Base-by-base conservation (phyloP, 2,797 vertebrate species). In the Notamacropus eugenii region DNA sequence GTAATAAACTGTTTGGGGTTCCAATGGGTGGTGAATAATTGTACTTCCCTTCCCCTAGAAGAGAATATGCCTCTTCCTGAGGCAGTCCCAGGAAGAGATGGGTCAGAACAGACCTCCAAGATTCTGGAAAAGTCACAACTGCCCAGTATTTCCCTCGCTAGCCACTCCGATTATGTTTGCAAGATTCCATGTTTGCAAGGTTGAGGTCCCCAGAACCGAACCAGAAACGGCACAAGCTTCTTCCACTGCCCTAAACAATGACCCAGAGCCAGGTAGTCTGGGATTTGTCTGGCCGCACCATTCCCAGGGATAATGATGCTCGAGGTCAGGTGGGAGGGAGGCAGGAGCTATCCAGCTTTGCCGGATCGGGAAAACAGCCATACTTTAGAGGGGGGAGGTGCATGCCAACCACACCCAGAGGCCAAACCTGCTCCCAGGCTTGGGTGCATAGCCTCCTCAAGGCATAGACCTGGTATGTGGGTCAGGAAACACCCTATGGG, bases 391-490 rank as follows among this genome's bases (percentile, higher is more conserved):
- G 40, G 40, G 74, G 22, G 24, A 46, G 54, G 54, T 55, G 54
- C 90, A 55, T 54, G 19, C 74, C 90, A 91, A 91, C 90, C 90
- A 54, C 90, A 91, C 90, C 54, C 92, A 58, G 58, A 92, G 52
- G 58, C 27, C 50, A 34, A 52, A 22, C 14, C 50, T 19, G 57
- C 29, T 29, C 57, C 10, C 31, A 52, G 59, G 46, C 59, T 46
- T 62, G 59, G 92, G 52, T 52, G 9, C 40, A 12, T 19, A 28
- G 92, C 34, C 52, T 31, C 13, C 50, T 50, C 29, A 31, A 87
- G 57, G 57, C 52, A 52, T 9, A 55, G 34, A 22, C 24, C 8
- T 67, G 59, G 34, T 34, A 54, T 62, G 50, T 9, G 54, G 54
- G 62, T 67, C 62, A 55, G n/a, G 52, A 92, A 67, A 92, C 58